phyloP scores from a whole-genome alignment of 1,140 invertebrate species.

The Neelides sp. region DNA sequence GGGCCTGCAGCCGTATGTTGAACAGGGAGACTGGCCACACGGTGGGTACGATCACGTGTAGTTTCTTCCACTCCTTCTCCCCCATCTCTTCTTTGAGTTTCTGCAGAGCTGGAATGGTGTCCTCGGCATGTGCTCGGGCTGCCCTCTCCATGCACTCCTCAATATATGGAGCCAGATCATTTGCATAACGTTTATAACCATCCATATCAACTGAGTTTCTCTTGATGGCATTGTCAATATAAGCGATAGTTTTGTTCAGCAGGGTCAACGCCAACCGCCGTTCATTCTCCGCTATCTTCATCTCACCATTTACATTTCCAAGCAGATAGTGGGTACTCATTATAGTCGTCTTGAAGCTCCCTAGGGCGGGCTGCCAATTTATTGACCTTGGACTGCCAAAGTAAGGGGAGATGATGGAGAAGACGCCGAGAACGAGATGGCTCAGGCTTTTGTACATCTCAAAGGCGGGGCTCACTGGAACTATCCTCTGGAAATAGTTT shows the following conservation, averaged over 20 bases:
- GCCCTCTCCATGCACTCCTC: slow-evolving; percentile 10
- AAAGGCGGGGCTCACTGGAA: slow-evolving; percentile 2
- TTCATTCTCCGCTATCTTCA: too few species aligned
- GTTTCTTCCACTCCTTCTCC: slow-evolving; percentile 8
- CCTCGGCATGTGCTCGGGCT: slow-evolving; percentile 2
- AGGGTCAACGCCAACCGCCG: background rate
- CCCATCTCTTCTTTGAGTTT: slow-evolving; percentile 14
- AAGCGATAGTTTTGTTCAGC: background rate
- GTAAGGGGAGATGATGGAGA: slow-evolving; percentile 13
- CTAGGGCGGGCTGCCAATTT: background rate
- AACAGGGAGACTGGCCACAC: slow-evolving; percentile 11
- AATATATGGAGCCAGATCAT: slow-evolving; percentile 4
- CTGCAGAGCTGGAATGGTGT: slow-evolving; percentile 1
- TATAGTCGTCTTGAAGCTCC: too few species aligned
- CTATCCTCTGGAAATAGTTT: slow-evolving; percentile 4
- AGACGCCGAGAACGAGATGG: slow-evolving; percentile 11
- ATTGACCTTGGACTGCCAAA: background rate
- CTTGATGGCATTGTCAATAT: background rate
- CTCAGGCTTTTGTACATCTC: slow-evolving; percentile 13
- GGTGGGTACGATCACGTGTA: slow-evolving; percentile 11
- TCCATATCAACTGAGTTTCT: background rate
- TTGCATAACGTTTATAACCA: background rate
- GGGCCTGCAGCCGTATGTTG: slow-evolving; percentile 7
- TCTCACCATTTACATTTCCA: too few species aligned
- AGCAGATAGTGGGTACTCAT: too few species aligned